Conservation (phyloP, 2,797 vertebrate genomes). For the Myiotriccus ornatus region DNA sequence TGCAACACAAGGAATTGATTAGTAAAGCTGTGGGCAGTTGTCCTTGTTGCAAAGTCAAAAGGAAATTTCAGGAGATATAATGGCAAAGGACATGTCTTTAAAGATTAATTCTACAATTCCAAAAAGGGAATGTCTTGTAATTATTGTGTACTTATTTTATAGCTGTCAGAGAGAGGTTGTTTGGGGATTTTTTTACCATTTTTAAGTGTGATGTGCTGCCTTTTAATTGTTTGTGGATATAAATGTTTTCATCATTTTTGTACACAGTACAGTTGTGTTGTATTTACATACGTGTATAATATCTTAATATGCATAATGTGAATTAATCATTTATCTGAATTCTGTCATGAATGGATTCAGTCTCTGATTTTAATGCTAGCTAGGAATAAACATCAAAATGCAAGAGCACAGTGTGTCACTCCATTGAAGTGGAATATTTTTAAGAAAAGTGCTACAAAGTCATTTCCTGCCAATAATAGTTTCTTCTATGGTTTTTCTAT, state of each 20-base stretch:
- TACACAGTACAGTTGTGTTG: not conserved
- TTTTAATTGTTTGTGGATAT: not conserved
- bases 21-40: not conserved
- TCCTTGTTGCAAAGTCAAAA: slow-evolving; percentile 37
- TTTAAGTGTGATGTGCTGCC: not conserved
- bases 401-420: not conserved
- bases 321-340: not conserved
- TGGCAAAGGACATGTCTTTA: not conserved
- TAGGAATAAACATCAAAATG: not conserved
- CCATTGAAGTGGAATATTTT: not conserved
- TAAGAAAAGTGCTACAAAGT: not conserved
- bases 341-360: not conserved
- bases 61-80: not conserved
- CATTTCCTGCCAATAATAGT: not conserved
- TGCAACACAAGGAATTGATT: not conserved
- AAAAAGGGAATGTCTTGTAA: not conserved
- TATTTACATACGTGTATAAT: not conserved
- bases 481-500: not conserved
- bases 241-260: not conserved
- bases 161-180: not conserved
- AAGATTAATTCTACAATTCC: not conserved
- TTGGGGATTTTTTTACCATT: not conserved
- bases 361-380: not conserved
- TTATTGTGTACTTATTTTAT: not conserved
- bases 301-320: not conserved